Evolutionary conservation across 2,113 vertebrate species (phyloP).

Genomic region (Poeciliopsis occidentalis): DNA sequence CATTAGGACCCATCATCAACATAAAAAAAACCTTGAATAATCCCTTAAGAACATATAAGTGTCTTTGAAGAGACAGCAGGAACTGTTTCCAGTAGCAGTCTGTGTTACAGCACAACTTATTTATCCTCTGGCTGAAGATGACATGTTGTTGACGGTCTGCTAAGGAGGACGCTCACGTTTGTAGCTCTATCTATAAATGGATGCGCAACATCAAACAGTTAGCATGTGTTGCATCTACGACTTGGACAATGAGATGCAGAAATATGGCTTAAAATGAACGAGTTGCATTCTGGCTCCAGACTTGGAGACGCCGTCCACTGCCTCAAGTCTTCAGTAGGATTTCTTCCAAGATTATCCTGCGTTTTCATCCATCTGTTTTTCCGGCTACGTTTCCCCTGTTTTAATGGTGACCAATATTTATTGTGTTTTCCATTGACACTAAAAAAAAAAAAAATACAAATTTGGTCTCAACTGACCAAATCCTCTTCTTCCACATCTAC

Average conservation of each 20-base stretch:
- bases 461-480: background rate
- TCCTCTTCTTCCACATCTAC: too few relatives aligned
- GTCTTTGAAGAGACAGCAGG: background rate
- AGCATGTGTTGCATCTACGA: constrained; percentile 2
- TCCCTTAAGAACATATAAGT: background rate
- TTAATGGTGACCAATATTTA: background rate
- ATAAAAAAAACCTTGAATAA: background rate
- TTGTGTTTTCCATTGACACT: background rate
- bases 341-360: background rate
- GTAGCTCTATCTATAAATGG: background rate
- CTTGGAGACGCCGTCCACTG: background rate
- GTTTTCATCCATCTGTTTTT: background rate
- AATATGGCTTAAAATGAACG: background rate
- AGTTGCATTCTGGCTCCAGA: background rate
- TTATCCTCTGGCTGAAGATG: background rate
- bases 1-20: constrained; percentile 11
- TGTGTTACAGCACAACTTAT: too few relatives aligned
- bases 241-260: background rate
- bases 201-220: constrained; percentile 2
- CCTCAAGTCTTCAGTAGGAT: background rate
- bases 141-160: background rate
- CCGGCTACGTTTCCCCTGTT: too few relatives aligned
- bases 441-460: background rate
- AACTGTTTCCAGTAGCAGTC: too few relatives aligned
- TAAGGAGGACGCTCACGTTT: background rate